Percentiles rank a stretch among this genome's conserved stretches.
phyloP scores from a whole-genome alignment of 2,797 vertebrate species.

The Arremon aurantiirostris region DNA sequence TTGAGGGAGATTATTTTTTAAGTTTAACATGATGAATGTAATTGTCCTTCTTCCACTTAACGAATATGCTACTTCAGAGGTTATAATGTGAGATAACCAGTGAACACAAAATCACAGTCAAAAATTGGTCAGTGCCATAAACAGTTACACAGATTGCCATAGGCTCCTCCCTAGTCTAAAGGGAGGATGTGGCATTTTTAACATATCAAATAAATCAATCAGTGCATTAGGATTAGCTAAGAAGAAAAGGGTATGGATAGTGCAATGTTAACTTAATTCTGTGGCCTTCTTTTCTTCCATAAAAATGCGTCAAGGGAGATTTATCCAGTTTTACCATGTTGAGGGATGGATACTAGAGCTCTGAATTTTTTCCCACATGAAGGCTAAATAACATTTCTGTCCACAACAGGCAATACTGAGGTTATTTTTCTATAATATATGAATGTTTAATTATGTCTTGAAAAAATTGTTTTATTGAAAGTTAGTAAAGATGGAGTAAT shows the following conservation, averaged over 20 bases:
- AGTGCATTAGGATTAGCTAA: neutral
- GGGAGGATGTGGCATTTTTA: neutral
- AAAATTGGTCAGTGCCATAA: neutral
- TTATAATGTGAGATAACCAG: neutral
- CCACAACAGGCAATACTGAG: neutral
- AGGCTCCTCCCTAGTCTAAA: neutral
- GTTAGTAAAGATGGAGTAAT: neutral
- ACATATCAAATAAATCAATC: neutral
- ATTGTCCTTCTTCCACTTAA: neutral
- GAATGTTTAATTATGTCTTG: neutral
- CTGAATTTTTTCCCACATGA: neutral
- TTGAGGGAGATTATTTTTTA: neutral
- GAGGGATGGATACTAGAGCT: neutral
- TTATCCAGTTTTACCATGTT: neutral
- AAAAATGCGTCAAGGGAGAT: neutral
- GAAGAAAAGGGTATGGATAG: neutral
- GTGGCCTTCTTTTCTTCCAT: neutral
- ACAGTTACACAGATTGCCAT: neutral
- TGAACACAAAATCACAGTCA: neutral
- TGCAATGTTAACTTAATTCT: neutral
- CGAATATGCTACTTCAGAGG: rapidly evolving
- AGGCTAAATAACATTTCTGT: neutral
- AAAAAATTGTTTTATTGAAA: neutral
- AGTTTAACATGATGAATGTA: neutral
- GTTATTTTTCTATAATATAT: neutral